These are phyloP conservation scores for Potorous gilbertii DNA, from an alignment of 2,797 vertebrate genomes.

Conservation along the genomic window DNA sequence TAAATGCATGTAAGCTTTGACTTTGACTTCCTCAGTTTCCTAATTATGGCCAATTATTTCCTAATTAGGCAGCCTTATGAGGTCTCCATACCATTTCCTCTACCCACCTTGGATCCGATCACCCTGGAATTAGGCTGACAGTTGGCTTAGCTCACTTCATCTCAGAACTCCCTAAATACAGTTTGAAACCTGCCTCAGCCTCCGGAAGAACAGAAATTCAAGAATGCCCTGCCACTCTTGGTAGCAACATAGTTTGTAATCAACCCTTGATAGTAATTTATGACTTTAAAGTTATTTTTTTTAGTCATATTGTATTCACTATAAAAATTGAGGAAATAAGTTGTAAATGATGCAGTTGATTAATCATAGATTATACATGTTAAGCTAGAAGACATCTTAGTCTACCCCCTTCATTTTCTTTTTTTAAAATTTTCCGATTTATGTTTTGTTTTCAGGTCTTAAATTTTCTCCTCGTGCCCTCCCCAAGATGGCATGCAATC, in stretches of 20 bases:
- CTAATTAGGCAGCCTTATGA: neutral
- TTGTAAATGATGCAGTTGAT: constrained; percentile 15
- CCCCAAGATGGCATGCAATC: too few species aligned
- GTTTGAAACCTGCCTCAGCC: neutral
- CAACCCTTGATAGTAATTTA: neutral
- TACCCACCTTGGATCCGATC: neutral
- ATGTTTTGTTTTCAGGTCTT: too few species aligned
- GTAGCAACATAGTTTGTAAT: neutral
- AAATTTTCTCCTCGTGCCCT: too few species aligned
- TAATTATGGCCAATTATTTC: neutral
- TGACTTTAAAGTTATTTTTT: constrained; percentile 51
- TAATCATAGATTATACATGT: neutral
- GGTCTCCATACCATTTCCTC: neutral
- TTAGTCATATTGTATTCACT: constrained; percentile 12
- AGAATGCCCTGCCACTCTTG: neutral
- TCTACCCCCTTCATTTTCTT: neutral
- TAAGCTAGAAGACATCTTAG: neutral
- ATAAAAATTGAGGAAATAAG: constrained; percentile 22
- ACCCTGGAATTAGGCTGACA: neutral
- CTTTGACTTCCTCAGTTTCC: neutral
- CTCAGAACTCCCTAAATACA: neutral
- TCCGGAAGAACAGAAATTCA: neutral
- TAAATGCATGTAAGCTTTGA: neutral
- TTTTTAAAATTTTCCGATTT: too few species aligned
- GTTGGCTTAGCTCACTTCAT: neutral